These are phyloP conservation scores for Bemisia tabaci DNA, from an alignment of 1,140 invertebrate species.

Conservation along the genomic window DNA sequence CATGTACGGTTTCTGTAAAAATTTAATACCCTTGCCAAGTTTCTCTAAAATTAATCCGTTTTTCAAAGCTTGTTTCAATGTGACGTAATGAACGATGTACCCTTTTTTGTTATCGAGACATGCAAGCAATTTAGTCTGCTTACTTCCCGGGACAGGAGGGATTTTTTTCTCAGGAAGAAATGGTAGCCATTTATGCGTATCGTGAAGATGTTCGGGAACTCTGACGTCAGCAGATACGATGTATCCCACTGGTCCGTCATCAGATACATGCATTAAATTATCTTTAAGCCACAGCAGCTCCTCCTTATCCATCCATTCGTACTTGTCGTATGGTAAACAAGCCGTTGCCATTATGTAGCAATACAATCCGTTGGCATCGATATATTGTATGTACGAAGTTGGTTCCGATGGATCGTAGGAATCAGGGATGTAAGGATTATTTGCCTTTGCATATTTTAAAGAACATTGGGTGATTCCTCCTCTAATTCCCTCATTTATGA, in stretches of 20 bases:
- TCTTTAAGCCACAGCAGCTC: background rate
- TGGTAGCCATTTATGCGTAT: conserved; percentile 30
- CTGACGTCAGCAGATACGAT: background rate
- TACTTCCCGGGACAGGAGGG: conserved; percentile 13
- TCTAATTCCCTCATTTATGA: background rate
- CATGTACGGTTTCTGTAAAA: conserved; percentile 17
- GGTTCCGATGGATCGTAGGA: background rate
- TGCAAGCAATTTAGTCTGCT: conserved; percentile 24
- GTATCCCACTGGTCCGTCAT: background rate
- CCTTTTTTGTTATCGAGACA: conserved; percentile 27
- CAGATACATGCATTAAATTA: background rate
- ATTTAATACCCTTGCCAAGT: conserved; percentile 36
- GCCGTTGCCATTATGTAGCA: background rate
- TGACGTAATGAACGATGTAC: conserved; percentile 36
- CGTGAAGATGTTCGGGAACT: conserved; percentile 16
- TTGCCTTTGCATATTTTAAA: background rate
- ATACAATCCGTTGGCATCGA: background rate
- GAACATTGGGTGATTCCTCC: background rate
- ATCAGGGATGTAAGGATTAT: background rate
- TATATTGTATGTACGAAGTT: background rate
- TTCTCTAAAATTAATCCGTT: conserved; percentile 33
- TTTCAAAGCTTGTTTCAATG: conserved; percentile 34
- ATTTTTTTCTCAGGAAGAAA: conserved; percentile 26
- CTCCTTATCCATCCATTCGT: background rate
- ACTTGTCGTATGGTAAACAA: background rate